Conservation (phyloP, 2,888 invertebrate species). For the Netelia virgata region DNA sequence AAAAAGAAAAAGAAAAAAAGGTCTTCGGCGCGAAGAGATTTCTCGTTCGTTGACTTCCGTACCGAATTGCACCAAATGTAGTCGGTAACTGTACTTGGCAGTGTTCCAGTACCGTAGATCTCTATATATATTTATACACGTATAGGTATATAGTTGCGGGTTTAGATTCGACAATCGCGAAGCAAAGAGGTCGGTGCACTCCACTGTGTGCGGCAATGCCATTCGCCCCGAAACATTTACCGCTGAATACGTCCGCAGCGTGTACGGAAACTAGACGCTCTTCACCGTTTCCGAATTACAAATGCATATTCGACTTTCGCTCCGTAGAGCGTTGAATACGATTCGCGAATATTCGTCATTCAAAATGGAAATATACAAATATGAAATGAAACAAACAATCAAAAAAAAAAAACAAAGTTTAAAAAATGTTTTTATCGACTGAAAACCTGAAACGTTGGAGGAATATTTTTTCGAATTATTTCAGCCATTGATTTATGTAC, state of each 20-base stretch:
- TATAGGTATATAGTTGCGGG: slow-evolving; percentile 41
- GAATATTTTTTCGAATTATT: neutral
- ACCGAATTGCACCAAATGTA: slow-evolving; percentile 73
- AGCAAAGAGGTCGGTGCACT: slow-evolving; percentile 73
- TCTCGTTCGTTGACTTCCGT: slow-evolving; percentile 73
- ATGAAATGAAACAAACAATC: neutral
- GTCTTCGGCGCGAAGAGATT: slow-evolving; percentile 63
- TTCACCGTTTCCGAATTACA: neutral
- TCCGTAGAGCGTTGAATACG: neutral
- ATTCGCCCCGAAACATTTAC: slow-evolving; percentile 38
- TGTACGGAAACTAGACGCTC: slow-evolving; percentile 29
- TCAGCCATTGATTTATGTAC: neutral
- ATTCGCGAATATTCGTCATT: neutral
- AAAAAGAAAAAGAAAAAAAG: slow-evolving; percentile 43
- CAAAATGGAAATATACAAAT: neutral
- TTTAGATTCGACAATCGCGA: slow-evolving; percentile 76
- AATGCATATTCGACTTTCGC: neutral
- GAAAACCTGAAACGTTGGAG: neutral
- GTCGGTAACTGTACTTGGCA: slow-evolving; percentile 77
- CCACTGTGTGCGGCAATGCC: slow-evolving; percentile 60
- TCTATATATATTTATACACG: slow-evolving; percentile 61
- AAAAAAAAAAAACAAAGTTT: neutral
- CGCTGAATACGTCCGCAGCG: slow-evolving; percentile 13
- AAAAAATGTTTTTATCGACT: neutral
- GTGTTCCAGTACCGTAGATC: slow-evolving; percentile 74